Conservation (phyloP, 2,113 vertebrate species). For the Ophiodon elongatus region DNA sequence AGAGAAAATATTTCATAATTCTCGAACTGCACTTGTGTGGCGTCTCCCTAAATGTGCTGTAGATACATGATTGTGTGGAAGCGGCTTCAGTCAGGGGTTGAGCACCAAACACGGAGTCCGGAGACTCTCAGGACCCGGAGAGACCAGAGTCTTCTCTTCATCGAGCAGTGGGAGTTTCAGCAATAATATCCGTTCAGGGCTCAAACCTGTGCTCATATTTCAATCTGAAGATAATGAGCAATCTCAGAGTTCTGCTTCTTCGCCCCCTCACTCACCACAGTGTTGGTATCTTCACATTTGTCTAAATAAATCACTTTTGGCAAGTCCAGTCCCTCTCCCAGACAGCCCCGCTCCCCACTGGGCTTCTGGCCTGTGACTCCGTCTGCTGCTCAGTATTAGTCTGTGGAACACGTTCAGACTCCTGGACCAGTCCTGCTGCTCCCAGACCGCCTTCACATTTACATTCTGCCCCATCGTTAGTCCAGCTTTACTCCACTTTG, state of each 20-base stretch:
- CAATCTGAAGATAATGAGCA: constrained; percentile 48
- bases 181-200: neutral
- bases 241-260: constrained; percentile 20
- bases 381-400: constrained; percentile 57
- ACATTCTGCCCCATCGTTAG: constrained; percentile 70
- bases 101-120: constrained; percentile 1
- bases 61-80: neutral
- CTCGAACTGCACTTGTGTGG: neutral
- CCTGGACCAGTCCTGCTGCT: constrained; percentile 54
- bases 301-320: constrained; percentile 51
- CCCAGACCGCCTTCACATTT: constrained; percentile 58
- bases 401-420: constrained; percentile 61
- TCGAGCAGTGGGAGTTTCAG: neutral
- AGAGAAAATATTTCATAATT: constrained; percentile 32
- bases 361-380: constrained; percentile 32
- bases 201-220: constrained; percentile 16
- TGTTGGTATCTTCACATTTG: constrained; percentile 48
- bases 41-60: neutral
- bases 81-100: neutral
- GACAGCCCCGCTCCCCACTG: constrained; percentile 18
- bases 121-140: neutral
- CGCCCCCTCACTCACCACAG: constrained; percentile 42
- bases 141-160: no score
- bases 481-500: constrained; percentile 70
- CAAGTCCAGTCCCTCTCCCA: neutral